A percentile compares a stretch with the other conserved stretches of the same genome.
These are phyloP conservation scores for Eulithis prunata DNA, from an alignment of 2,888 invertebrate genomes.

Conservation along the genomic window DNA sequence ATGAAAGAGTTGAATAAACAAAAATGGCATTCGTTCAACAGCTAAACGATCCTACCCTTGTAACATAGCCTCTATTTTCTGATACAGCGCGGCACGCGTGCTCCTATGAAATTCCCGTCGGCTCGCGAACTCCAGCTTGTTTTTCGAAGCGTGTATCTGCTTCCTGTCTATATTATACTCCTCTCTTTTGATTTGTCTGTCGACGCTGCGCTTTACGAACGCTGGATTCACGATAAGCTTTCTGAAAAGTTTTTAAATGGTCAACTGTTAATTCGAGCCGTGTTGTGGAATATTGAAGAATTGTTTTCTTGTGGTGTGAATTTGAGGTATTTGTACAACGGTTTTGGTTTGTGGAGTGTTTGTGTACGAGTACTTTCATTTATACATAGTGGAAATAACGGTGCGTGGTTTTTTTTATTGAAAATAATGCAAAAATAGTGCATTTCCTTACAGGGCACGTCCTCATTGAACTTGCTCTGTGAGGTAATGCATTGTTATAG, in stretches of 20 bases:
- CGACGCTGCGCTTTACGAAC: slow-evolving; percentile 78
- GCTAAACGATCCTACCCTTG: slow-evolving; percentile 75
- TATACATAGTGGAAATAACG: no score
- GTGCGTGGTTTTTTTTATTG: no score
- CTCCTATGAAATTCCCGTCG: slow-evolving; percentile 83
- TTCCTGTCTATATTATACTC: slow-evolving; percentile 72
- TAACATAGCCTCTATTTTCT: slow-evolving; percentile 86
- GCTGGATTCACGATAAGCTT: slow-evolving; percentile 78
- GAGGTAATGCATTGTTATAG: no score
- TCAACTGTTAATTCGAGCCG: slow-evolving; percentile 46
- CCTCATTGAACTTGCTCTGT: no score
- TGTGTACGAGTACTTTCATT: neutral
- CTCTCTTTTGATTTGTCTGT: slow-evolving; percentile 54
- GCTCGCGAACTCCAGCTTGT: slow-evolving; percentile 66
- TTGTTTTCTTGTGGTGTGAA: slow-evolving; percentile 18
- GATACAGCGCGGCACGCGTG: slow-evolving; percentile 86
- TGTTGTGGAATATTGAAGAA: slow-evolving; percentile 21
- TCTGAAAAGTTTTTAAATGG: slow-evolving; percentile 60
- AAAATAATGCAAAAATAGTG: no score
- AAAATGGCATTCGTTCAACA: no score
- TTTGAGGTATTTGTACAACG: neutral
- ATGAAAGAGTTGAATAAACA: no score
- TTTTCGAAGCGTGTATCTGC: slow-evolving; percentile 73
- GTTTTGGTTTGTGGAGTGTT: neutral
- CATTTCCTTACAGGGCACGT: no score